Evolutionary conservation across 2,797 vertebrate genomes (phyloP).

Genomic region (Karalla daura): DNA sequence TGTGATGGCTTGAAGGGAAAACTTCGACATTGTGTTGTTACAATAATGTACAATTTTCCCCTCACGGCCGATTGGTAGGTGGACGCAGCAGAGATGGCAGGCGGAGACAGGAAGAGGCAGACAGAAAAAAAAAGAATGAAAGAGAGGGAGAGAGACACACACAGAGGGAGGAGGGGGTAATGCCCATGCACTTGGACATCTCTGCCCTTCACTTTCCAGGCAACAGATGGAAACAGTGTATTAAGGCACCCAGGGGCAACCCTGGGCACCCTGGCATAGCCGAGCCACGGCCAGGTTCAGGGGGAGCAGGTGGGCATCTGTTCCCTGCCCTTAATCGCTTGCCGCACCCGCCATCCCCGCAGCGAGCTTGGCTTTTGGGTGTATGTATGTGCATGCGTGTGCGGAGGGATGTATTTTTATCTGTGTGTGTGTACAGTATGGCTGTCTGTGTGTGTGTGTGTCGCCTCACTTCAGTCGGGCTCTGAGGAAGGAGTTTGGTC

Average conservation of each 20-base stretch:
- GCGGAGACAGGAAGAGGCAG: conserved; percentile 21
- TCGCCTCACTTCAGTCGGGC: conserved; percentile 53
- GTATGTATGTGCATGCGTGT: conserved; percentile 44
- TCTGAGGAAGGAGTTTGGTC: conserved; percentile 51
- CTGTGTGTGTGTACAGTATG: conserved; percentile 54
- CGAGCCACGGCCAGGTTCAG: conserved; percentile 79
- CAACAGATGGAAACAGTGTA: conserved; percentile 87
- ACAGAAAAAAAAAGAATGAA: conserved; percentile 28
- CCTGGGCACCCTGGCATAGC: conserved; percentile 80
- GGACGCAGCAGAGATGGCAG: conserved; percentile 45
- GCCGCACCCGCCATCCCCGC: conserved; percentile 78
- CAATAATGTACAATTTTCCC: conserved; percentile 61
- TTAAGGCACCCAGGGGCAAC: conserved; percentile 85
- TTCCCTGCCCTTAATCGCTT: conserved; percentile 84
- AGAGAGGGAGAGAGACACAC: conserved; percentile 24
- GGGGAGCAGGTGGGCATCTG: conserved; percentile 88
- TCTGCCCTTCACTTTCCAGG: conserved; percentile 84
- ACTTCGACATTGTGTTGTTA: conserved; percentile 59
- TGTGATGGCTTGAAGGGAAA: conserved; percentile 55
- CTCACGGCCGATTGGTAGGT: conserved; percentile 47
- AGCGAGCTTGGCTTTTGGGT: conserved; percentile 75
- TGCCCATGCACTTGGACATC: conserved; percentile 75
- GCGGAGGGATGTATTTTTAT: conserved; percentile 61
- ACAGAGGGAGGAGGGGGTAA: conserved; percentile 19
- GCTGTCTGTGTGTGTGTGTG: conserved; percentile 52